These are phyloP conservation scores for Plectropomus leopardus DNA, from an alignment of 2,113 vertebrate species.

Conservation along the genomic window DNA sequence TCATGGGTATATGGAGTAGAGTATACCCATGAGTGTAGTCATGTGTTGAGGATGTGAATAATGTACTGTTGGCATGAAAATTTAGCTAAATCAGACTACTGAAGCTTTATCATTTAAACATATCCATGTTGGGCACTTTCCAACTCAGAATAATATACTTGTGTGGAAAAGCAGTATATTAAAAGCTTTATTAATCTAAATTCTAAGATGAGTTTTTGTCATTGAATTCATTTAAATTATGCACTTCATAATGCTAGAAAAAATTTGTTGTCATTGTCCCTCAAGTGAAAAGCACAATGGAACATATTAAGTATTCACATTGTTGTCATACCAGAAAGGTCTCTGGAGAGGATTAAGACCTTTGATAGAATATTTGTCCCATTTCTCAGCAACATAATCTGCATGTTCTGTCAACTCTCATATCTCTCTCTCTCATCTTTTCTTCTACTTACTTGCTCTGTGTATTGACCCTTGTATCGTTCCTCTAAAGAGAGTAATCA, in stretches of 20 bases:
- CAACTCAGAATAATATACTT: no score
- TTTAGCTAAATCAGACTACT: no score
- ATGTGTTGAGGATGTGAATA: no score
- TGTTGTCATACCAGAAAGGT: neutral
- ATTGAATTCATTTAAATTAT: neutral
- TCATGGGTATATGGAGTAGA: no score
- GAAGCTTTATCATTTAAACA: no score
- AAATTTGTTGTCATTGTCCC: neutral
- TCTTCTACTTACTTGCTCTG: neutral
- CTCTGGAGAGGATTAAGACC: neutral
- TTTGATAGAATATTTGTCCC: neutral
- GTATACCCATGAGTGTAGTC: no score
- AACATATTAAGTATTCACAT: neutral
- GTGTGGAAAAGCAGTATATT: no score
- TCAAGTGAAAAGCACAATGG: neutral
- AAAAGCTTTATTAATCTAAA: neutral
- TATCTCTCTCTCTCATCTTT: neutral
- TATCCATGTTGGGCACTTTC: no score
- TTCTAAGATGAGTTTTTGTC: neutral
- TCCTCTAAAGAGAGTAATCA: conserved; percentile 13
- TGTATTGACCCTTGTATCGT: conserved; percentile 2
- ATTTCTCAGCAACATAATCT: conserved; percentile 24
- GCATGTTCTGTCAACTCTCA: conserved; percentile 3
- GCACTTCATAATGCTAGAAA: neutral
- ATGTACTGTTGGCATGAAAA: no score